Conservation (phyloP, 2,113 vertebrate genomes). For the Myiozetetes cayanensis region DNA sequence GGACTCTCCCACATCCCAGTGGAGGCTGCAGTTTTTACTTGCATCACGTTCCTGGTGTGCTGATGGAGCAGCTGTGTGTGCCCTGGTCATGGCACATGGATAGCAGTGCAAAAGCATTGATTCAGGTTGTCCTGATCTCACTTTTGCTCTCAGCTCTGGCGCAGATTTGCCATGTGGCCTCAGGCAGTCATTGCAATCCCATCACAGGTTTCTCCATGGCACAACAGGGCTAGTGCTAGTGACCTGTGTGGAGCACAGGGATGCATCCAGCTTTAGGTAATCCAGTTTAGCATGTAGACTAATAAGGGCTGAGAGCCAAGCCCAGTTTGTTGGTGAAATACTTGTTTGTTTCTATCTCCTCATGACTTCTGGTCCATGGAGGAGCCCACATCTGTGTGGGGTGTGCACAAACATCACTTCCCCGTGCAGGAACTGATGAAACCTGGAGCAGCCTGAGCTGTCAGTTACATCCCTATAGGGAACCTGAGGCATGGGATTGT, state of each 20-base stretch:
- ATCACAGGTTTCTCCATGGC: not conserved
- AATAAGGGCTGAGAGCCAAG: not conserved
- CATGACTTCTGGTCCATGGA: rapidly evolving
- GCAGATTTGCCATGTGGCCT: not conserved
- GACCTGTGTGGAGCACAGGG: not conserved
- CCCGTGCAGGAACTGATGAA: not conserved
- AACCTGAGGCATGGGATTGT: rapidly evolving
- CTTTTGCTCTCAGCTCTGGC: not conserved
- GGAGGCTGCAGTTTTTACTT: not conserved
- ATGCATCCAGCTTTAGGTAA: not conserved
- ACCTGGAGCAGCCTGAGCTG: not conserved
- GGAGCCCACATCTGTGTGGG: not conserved
- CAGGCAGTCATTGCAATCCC: not conserved
- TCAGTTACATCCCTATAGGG: rapidly evolving
- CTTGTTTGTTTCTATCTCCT: not conserved
- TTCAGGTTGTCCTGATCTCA: not conserved
- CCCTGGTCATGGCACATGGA: not conserved
- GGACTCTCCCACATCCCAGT: not conserved
- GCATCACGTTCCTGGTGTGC: not conserved
- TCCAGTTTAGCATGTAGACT: not conserved
- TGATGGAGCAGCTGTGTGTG: rapidly evolving
- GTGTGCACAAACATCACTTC: not conserved
- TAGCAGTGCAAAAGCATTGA: not conserved
- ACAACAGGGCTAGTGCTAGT: not conserved
- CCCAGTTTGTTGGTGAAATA: not conserved